phyloP scores from a whole-genome alignment of 1,140 invertebrate species.

The Heliconius nattereri region DNA sequence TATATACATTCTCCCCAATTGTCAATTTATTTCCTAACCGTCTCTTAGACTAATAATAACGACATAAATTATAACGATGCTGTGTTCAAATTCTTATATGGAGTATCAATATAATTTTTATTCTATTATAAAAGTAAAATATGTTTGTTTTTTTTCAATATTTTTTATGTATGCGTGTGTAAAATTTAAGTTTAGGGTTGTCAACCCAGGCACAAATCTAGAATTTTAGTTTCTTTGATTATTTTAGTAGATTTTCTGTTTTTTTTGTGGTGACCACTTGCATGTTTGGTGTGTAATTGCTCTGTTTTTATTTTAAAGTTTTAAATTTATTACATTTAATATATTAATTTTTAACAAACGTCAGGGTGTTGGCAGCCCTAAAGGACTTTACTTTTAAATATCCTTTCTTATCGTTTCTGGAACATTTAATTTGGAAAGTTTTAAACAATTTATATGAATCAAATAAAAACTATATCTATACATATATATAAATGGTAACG shows the following conservation, averaged over 20 bases:
- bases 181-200: neutral
- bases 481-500: too few species aligned
- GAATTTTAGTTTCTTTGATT: neutral
- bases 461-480: too few species aligned
- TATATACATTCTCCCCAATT: too few species aligned
- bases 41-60: too few species aligned
- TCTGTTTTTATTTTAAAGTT: constrained; percentile 8
- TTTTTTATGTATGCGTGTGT: constrained; percentile 13
- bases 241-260: neutral
- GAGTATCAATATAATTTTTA: neutral
- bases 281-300: constrained; percentile 13
- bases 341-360: neutral
- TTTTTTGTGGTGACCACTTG: constrained; percentile 6
- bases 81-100: neutral
- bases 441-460: too few species aligned
- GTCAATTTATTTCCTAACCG: too few species aligned
- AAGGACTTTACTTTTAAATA: neutral
- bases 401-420: too few species aligned
- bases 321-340: constrained; percentile 1
- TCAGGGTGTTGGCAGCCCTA: constrained; percentile 13
- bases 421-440: too few species aligned
- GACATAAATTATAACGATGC: too few species aligned
- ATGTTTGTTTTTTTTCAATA: neutral
- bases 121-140: too few species aligned
- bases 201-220: constrained; percentile 15